Base-by-base conservation (phyloP, 2,888 invertebrate species). In the Caenorhabditis virilis region DNA sequence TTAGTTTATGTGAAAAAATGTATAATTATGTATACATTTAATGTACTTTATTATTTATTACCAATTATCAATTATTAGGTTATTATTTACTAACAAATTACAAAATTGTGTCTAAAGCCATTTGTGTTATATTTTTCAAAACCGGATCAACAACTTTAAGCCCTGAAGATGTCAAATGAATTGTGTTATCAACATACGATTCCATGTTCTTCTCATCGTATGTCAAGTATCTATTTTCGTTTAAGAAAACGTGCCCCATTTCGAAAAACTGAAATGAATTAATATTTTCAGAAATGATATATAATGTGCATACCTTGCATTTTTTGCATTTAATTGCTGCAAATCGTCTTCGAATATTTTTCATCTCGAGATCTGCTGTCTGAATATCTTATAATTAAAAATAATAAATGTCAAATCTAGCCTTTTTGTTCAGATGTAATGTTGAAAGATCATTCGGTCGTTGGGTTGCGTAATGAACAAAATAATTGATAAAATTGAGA, bases 101-200 rank as follows among this genome's bases (percentile, higher is more conserved):
- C 13, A 9, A 30, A 30, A 30, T 13, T 30, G 7, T 30, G 7
- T 30, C 30, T 9, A 30, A 30, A 30, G 30, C 30, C 30, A 30
- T 30, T 30, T 49, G 26, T 4, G 35, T 39, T 16, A 62, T 16
- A 25, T 25, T 54, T 4, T 16, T 22, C n/a, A 60, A 45, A 4
- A 23, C 25, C 4, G 53, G 63, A 7, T 63, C 46, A 22, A 49
- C 52, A 1, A 63, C 25, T 22, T 49, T 18, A 0, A 53, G 41
- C 20, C 53, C 63, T 15, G 49, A 18, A 1, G 20, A 27, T 7
- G 63, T 63, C 15, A 63, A 23, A 48, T 63, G 63, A 43, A 63
- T 57, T 1, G 49, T 22, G 20, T 63, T 63, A 45, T 63, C 63
- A n/a, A 63, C 49, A 27, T 49, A 63, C 2, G 57, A 46, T 26